Conservation (phyloP, 2,797 vertebrate genomes). For the Acrossocheilus wenchowensis region DNA sequence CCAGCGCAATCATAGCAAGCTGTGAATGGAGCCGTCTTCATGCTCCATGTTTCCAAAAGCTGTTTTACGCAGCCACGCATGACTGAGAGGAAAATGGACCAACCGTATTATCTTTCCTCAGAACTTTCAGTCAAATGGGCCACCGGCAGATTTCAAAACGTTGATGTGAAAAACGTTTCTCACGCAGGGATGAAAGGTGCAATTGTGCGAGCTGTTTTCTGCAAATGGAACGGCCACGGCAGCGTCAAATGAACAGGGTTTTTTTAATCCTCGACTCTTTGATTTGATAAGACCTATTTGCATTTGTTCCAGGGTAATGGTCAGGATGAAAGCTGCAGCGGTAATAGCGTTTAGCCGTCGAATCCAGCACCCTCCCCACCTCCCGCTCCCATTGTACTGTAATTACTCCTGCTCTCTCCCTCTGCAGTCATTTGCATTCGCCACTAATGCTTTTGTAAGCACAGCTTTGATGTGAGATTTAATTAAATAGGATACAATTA, state of each 20-base stretch:
- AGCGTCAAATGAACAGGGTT: neutral
- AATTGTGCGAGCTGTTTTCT: neutral
- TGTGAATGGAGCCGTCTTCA: neutral
- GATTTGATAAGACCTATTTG: conserved; percentile 64
- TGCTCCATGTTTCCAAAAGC: conserved; percentile 13
- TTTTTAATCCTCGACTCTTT: conserved; percentile 42
- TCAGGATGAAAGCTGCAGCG: conserved; percentile 65
- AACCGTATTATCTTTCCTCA: conserved; percentile 26
- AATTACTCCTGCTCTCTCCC: conserved; percentile 62
- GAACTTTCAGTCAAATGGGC: conserved; percentile 18
- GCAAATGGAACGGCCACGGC: neutral
- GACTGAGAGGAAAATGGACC: neutral
- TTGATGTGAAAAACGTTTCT: conserved; percentile 6
- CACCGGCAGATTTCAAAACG: conserved; percentile 42
- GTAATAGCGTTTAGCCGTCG: conserved; percentile 50
- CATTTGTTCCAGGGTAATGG: conserved; percentile 63
- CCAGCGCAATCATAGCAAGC: conserved; percentile 6
- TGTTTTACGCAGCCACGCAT: neutral
- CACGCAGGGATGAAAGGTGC: conserved; percentile 38
- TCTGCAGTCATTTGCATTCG: conserved; percentile 67
- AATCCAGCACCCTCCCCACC: neutral
- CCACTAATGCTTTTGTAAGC: conserved; percentile 67
- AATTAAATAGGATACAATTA: conserved; percentile 66
- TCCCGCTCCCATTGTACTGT: conserved; percentile 55
- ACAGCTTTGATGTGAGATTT: conserved; percentile 68